A percentile compares a stretch with the other conserved stretches of the same genome.
Conservation (phyloP, 2,113 vertebrate genomes). For the Collichthys lucidus region DNA sequence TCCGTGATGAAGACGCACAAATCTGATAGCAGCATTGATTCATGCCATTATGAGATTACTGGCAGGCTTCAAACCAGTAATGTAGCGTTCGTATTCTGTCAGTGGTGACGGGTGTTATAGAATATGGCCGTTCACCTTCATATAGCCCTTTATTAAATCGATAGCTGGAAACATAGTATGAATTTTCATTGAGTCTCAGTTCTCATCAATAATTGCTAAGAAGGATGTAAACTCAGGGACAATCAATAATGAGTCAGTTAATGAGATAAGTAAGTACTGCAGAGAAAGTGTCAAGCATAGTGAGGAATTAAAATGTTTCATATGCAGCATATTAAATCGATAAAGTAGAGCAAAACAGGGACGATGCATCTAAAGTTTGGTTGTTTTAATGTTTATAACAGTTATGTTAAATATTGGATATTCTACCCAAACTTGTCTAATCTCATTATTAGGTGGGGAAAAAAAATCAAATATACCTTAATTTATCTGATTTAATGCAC, state of each 20-base stretch:
- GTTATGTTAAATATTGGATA: no score
- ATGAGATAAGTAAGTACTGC: slow-evolving; percentile 43
- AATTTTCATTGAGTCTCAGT: slow-evolving; percentile 56
- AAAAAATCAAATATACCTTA: no score
- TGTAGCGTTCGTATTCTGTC: slow-evolving; percentile 51
- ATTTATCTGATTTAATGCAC: no score
- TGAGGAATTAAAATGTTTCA: neutral
- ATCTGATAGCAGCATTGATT: slow-evolving; percentile 68
- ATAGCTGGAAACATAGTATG: slow-evolving; percentile 50
- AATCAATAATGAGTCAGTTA: slow-evolving; percentile 54
- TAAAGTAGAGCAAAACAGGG: neutral
- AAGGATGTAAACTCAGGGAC: slow-evolving; percentile 46
- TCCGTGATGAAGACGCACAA: slow-evolving; percentile 58
- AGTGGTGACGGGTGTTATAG: slow-evolving; percentile 32
- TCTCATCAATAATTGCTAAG: slow-evolving; percentile 50
- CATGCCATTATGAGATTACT: slow-evolving; percentile 59
- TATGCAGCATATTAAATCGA: neutral
- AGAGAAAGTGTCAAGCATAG: neutral
- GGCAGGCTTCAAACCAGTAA: slow-evolving; percentile 66
- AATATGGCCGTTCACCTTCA: slow-evolving; percentile 66
- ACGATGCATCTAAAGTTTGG: rapidly evolving
- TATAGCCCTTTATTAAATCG: slow-evolving; percentile 50
- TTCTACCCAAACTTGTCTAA: no score
- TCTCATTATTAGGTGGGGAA: no score
- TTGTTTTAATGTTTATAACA: neutral